Conservation (phyloP, 2,888 invertebrate genomes). For the Meghimatium bilineatum region DNA sequence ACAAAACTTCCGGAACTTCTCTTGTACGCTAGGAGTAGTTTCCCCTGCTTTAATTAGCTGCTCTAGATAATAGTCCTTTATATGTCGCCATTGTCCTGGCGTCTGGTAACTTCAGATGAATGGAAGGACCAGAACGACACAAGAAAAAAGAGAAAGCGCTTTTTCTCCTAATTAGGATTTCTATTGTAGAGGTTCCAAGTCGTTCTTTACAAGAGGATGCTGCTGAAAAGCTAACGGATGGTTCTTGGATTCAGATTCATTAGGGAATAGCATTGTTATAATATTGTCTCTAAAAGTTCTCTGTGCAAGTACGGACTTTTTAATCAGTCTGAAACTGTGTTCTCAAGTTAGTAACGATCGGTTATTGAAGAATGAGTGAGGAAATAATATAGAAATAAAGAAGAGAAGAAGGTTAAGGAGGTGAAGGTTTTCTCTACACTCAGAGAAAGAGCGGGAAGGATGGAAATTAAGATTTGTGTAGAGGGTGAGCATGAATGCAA, state of each 20-base stretch:
- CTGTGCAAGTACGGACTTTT: slow-evolving; percentile 4
- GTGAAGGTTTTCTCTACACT: neutral
- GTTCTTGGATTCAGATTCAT: slow-evolving; percentile 29
- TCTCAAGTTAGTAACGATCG: slow-evolving; percentile 4
- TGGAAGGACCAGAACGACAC: slow-evolving; percentile 25
- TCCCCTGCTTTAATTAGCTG: slow-evolving; percentile 44
- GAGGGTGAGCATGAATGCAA: neutral
- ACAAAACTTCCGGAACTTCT: slow-evolving; percentile 45
- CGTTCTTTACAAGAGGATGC: slow-evolving; percentile 32
- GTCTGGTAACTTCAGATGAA: slow-evolving; percentile 37
- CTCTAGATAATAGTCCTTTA: slow-evolving; percentile 38
- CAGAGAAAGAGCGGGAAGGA: neutral
- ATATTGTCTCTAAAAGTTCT: slow-evolving; percentile 23
- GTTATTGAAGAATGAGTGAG: neutral
- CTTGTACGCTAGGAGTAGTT: slow-evolving; percentile 37
- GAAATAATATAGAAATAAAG: neutral
- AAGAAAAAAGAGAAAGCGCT: slow-evolving; percentile 38
- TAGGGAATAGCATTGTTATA: slow-evolving; percentile 24
- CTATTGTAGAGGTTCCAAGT: slow-evolving; percentile 20
- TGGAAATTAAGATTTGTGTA: neutral
- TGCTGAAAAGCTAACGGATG: slow-evolving; percentile 36
- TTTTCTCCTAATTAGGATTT: slow-evolving; percentile 37
- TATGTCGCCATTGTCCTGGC: slow-evolving; percentile 23
- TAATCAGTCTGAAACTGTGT: slow-evolving; percentile 20
- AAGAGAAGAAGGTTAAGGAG: neutral